phyloP scores from a whole-genome alignment of 2,888 invertebrate genomes.

The Ophonus ardosiacus region DNA sequence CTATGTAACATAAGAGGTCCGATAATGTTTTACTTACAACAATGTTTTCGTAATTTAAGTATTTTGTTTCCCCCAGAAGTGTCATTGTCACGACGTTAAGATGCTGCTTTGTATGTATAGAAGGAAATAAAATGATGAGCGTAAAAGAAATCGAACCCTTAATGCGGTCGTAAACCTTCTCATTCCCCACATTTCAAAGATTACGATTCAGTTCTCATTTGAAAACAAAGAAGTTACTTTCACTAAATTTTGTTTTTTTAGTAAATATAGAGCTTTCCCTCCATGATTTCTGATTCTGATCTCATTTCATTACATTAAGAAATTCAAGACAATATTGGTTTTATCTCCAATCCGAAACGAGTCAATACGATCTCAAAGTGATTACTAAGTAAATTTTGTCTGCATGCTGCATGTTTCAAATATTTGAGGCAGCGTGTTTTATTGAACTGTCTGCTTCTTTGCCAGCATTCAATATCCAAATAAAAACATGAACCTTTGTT shows the following conservation, averaged over 20 bases:
- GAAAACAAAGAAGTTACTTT: slow-evolving; percentile 26
- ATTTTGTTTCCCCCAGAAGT: neutral
- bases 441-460: neutral
- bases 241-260: slow-evolving; percentile 25
- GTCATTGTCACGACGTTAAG: neutral
- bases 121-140: neutral
- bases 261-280: slow-evolving; percentile 33
- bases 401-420: slow-evolving; percentile 39
- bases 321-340: slow-evolving; percentile 48
- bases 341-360: slow-evolving; percentile 33
- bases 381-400: slow-evolving; percentile 34
- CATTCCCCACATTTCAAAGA: slow-evolving; percentile 6
- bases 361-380: slow-evolving; percentile 43
- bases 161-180: neutral
- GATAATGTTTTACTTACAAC: neutral
- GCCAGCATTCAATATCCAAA: slow-evolving; percentile 3
- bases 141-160: neutral
- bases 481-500: neutral
- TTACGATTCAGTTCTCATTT: slow-evolving; percentile 9
- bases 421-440: slow-evolving; percentile 17
- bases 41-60: neutral
- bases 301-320: slow-evolving; percentile 48
- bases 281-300: slow-evolving; percentile 26
- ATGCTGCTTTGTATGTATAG: neutral
- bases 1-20: too few relatives aligned